Base-by-base conservation (phyloP, 1,140 invertebrate species). In the Dolichoris vasculosae region DNA sequence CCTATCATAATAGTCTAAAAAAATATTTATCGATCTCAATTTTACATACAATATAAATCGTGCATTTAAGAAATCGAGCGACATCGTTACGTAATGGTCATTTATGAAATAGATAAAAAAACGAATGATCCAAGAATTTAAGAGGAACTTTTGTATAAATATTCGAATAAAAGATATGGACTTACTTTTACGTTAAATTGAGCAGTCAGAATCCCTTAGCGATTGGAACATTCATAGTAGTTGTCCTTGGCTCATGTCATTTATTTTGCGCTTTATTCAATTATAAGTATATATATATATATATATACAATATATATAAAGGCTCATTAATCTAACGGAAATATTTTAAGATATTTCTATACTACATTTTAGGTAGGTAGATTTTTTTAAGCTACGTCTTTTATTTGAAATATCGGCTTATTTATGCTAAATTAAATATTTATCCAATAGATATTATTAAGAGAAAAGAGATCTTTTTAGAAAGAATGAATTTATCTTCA, bases 191-290 rank as follows among this genome's bases (percentile, higher is more conserved):
- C 67, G 75, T 78, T 84, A 84, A 84, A 84, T 84, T 63, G 59
- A 59, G 55, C 75, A 59, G 73, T 43, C 26, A 8, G 40, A 48
- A 7, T 84, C 59, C 23, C 71, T 59, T 32, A 71, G 64, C 48
- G 30, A 32, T n/a, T n/a, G 23, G 20, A 35, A 51, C 26, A 71
- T 51, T 32, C 80, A 71, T 55, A 79, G 32, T 59, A 85, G 59
- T 75, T 71, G 63, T 35, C 48, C 80, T 76, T n/a, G 51, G 81
- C 17, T 64, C 85, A 67, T 83, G 75, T 59, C 86, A 86, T 88
- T 88, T 88, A 85, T 88, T 85, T 86, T 63, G 79, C 71, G 82
- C 73, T 86, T 82, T 86, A 78, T 78, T n/a, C 85, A 73, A 84
- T 83, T 81, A 67, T n/a, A n/a, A 40, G 59, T 59, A 35, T 59